Percentiles rank a stretch among this genome's conserved stretches.
phyloP scores from a whole-genome alignment of 2,113 vertebrate genomes.

The Zosterops japonicus region DNA sequence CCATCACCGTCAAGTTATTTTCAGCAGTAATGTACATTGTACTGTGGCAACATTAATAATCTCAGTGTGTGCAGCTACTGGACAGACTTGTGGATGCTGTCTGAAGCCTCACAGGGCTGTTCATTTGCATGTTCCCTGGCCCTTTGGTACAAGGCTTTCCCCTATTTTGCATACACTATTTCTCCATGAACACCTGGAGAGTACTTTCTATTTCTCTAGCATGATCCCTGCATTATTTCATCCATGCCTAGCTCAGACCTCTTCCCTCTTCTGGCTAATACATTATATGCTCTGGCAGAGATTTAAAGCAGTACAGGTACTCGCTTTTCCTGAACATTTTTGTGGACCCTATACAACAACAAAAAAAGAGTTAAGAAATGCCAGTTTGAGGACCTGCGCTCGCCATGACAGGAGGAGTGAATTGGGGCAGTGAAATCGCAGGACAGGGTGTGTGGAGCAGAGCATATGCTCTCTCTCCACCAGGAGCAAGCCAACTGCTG shows the following conservation, averaged over 20 bases:
- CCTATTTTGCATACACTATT: not conserved
- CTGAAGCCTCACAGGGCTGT: not conserved
- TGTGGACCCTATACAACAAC: not conserved
- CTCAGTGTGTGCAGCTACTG: not conserved
- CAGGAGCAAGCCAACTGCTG: constrained; percentile 42
- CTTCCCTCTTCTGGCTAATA: not conserved
- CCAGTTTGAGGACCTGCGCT: not conserved
- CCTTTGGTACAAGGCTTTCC: not conserved
- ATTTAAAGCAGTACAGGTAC: not conserved
- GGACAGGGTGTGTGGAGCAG: not conserved
- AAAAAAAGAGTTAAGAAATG: not conserved
- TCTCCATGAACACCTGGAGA: not conserved
- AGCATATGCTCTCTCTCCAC: constrained; percentile 29
- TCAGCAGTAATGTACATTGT: not conserved
- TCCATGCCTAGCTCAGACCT: not conserved
- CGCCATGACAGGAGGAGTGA: not conserved
- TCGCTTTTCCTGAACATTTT: not conserved
- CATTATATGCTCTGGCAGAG: not conserved
- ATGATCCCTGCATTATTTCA: not conserved
- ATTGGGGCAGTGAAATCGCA: not conserved
- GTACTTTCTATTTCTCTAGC: not conserved
- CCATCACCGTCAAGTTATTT: not conserved
- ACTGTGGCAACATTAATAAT: not conserved
- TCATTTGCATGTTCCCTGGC: not conserved
- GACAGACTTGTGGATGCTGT: not conserved